Conservation (phyloP, 2,113 vertebrate species). For the Oreochromis niloticus region DNA sequence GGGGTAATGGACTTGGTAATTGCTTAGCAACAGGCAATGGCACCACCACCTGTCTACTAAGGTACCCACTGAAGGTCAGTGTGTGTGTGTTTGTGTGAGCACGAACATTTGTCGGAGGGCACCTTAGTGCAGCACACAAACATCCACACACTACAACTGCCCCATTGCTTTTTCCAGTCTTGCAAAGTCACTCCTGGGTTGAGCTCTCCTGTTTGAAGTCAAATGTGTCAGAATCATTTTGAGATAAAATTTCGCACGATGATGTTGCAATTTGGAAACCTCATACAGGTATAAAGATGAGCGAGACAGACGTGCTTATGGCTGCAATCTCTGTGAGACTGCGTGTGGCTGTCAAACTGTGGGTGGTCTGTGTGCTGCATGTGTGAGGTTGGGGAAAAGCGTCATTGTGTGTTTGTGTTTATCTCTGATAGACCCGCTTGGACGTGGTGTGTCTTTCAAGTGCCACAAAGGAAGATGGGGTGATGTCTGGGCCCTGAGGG, state of each 20-base stretch:
- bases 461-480: not conserved
- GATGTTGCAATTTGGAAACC: not conserved
- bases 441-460: constrained; percentile 7
- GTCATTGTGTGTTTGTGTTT: not conserved
- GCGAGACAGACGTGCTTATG: not conserved
- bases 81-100: not conserved
- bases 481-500: not conserved
- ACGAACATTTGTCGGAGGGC: not conserved
- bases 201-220: not conserved
- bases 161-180: not conserved
- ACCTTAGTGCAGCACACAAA: not conserved
- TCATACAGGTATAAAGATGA: not conserved
- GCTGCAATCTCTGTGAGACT: not conserved
- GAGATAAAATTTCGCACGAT: not conserved
- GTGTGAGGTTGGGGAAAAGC: not conserved
- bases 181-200: not conserved
- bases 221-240: not conserved
- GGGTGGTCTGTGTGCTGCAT: not conserved
- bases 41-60: constrained; percentile 61
- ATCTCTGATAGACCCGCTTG: not conserved
- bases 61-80: constrained; percentile 53
- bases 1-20: constrained; percentile 67
- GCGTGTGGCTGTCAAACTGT: not conserved
- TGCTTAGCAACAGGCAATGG: constrained; percentile 65
- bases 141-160: not conserved